Evolutionary conservation across 2,888 invertebrate species (phyloP), one percentile per base, ranked within the genome.

Genomic region (Cerceris ruficornis): DNA sequence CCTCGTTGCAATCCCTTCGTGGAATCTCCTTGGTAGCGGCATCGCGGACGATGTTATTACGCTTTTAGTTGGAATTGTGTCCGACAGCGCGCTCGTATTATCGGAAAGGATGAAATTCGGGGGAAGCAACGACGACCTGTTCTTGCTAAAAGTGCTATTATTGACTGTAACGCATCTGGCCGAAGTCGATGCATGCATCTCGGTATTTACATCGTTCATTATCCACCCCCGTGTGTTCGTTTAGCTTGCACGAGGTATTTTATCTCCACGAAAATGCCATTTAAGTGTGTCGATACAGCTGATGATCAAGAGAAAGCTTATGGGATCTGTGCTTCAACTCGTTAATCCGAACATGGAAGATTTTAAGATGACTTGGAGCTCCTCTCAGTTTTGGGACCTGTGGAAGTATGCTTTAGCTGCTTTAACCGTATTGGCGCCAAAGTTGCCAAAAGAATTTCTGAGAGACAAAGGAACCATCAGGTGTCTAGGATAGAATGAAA

Each of bases 101-200:
- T 82, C 89, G 2, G 74, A 88, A 15, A 39, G 69, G 13, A 74
- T 89, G 1, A 73, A 66, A 28, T 87, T 91, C 64, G 83, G 83
- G 7, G 64, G 82, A 2, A 87, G 76, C 7, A 83, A 83, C 11
- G 83, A 87, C 13, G 90, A 92, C 75, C 78, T 91, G 14, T 72
- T 83, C n/a, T 92, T 93, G 58, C 91, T 90, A 73, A 92, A 91
- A 75, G 88, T 85, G 39, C 65, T 93, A 7, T 75, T 92, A 6
- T 65, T 91, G 9, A 88, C 87, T 64, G 52, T 91, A 1, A 88
- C 83, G 11, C 84, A 87, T 62, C 77, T 90, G 13, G 72, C 84
- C 6, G 78, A 88, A 58, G 73, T 68, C 11, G 78, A 82, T 13
- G 74, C 85, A n/a, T 84, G 82, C 7, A 79, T 87, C 17, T 69